phyloP scores from a whole-genome alignment of 53 echinoderm and acorn worm species.

The Zoroaster sp. region DNA sequence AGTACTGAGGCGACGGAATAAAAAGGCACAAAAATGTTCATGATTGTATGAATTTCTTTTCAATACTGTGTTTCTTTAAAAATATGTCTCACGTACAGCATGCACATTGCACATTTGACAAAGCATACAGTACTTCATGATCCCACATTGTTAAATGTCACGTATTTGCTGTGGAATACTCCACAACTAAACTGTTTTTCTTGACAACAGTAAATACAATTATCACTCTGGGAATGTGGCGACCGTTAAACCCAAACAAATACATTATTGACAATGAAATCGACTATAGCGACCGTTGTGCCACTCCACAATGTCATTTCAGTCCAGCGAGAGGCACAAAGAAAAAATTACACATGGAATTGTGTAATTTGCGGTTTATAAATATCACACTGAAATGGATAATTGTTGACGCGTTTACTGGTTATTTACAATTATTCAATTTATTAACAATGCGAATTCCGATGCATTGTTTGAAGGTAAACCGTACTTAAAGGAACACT shows the following conservation, averaged over 20 bases:
- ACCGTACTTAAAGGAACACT: no score
- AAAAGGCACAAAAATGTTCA: no score
- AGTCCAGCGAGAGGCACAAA: not conserved
- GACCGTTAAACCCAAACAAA: slow-evolving; percentile 39
- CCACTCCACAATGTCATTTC: not conserved
- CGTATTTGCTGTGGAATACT: no score
- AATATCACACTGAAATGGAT: not conserved
- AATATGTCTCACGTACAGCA: no score
- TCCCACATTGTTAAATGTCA: no score
- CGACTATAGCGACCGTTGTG: not conserved
- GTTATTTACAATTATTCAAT: not conserved
- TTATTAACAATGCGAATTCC: not conserved
- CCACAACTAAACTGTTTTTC: not conserved
- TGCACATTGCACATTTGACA: no score
- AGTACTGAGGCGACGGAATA: no score
- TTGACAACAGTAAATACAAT: slow-evolving; percentile 5
- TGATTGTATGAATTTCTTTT: no score
- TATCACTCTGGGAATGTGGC: not conserved
- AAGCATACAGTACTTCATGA: no score
- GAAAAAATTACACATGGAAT: not conserved
- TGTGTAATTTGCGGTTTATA: not conserved
- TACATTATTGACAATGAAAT: not conserved
- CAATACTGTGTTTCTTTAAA: no score
- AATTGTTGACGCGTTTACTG: not conserved
- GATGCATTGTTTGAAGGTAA: no score